A percentile compares a stretch with the other conserved stretches of the same genome.
These are phyloP conservation scores for Cataglyphis livida DNA, from an alignment of 2,888 invertebrate species.

Conservation along the genomic window DNA sequence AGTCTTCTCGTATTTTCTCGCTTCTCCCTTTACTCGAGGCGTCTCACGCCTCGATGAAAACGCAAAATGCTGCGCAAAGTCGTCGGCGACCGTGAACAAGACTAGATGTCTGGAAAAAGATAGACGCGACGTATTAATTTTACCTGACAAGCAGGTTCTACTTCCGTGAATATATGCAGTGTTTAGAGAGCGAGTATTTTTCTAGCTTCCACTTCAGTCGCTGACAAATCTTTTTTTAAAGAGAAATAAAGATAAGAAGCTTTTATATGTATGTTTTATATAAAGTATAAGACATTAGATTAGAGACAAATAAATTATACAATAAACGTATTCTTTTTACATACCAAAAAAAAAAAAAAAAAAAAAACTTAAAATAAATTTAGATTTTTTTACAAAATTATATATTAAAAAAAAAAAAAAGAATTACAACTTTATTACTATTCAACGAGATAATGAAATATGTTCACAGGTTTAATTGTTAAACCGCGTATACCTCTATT, in stretches of 20 bases:
- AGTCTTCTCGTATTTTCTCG: conserved; percentile 12
- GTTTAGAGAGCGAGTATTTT: conserved; percentile 16
- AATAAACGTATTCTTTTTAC: neutral
- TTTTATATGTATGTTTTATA: neutral
- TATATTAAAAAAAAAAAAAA: neutral
- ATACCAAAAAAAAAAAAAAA: neutral
- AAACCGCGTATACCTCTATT: neutral
- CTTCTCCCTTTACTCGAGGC: conserved; percentile 54
- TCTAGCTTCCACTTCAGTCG: neutral
- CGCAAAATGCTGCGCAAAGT: conserved; percentile 70
- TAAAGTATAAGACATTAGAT: neutral
- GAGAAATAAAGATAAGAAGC: neutral
- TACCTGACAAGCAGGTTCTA: conserved; percentile 30
- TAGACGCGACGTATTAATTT: conserved; percentile 51
- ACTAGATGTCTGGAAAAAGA: conserved; percentile 47
- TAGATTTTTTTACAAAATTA: neutral
- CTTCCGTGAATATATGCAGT: conserved; percentile 9
- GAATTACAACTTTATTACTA: neutral
- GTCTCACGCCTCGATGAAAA: conserved; percentile 74
- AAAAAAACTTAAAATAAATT: neutral
- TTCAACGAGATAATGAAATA: neutral
- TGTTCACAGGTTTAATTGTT: conserved; percentile 9
- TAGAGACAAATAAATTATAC: neutral
- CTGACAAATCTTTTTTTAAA: neutral
- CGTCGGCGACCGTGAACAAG: conserved; percentile 59